phyloP scores from a whole-genome alignment of 2,113 vertebrate species.

The Lycaon pictus region DNA sequence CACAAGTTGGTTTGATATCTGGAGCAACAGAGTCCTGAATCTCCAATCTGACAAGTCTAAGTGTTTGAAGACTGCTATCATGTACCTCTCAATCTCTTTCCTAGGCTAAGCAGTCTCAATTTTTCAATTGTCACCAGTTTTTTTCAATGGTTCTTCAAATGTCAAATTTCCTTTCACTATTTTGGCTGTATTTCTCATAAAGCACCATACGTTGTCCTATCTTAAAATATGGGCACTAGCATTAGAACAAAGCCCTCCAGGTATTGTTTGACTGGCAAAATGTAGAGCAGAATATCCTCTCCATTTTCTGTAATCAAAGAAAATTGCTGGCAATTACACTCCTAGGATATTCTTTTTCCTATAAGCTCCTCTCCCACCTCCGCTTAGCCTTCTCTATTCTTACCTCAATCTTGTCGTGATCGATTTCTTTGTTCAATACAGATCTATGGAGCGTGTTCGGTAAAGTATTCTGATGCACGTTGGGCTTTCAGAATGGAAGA shows the following conservation, averaged over 20 bases:
- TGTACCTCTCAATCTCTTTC: background rate
- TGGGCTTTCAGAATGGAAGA: background rate
- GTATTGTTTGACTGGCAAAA: constrained; percentile 46
- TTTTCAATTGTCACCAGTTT: background rate
- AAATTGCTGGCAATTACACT: constrained; percentile 56
- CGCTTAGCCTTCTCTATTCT: background rate
- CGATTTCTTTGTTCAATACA: background rate
- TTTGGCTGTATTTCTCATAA: constrained; percentile 18
- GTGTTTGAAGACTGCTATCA: background rate
- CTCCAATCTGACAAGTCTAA: background rate
- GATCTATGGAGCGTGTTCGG: background rate
- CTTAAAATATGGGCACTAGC: background rate
- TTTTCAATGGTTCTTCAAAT: background rate
- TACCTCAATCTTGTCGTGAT: background rate
- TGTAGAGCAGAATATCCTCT: background rate
- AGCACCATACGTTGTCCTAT: background rate
- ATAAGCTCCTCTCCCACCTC: background rate
- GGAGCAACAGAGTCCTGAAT: background rate
- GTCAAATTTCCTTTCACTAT: background rate
- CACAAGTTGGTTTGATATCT: constrained; percentile 24
- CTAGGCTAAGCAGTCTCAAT: background rate
- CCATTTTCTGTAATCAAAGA: constrained; percentile 64
- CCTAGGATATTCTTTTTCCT: background rate
- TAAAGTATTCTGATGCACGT: background rate
- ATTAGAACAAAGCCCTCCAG: constrained; percentile 42